Percentiles rank a stretch among this genome's conserved stretches.
These are phyloP conservation scores for Lycophotia porphyrea DNA, from an alignment of 2,888 invertebrate species.

Conservation along the genomic window DNA sequence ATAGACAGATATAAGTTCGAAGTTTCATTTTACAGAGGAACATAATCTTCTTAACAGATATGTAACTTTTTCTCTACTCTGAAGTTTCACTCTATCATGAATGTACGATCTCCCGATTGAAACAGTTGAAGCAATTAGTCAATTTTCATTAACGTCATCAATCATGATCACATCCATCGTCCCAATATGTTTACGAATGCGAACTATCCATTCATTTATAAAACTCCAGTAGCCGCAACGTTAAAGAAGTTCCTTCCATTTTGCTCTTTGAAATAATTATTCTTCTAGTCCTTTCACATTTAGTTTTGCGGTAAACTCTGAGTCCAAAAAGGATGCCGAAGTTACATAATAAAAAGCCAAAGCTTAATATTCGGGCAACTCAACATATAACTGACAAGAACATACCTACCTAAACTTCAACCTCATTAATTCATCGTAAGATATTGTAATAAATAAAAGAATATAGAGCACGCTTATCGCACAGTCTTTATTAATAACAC, in stretches of 20 bases:
- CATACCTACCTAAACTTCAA: background rate
- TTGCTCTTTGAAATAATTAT: background rate
- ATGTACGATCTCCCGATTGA: background rate
- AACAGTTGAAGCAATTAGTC: background rate
- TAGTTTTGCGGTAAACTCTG: background rate
- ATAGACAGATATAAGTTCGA: conserved; percentile 25
- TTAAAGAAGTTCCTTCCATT: background rate
- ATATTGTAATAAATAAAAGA: conserved; percentile 35
- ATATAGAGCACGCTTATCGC: conserved; percentile 36
- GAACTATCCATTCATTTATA: background rate
- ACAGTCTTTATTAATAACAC: conserved; percentile 36
- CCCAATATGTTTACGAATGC: background rate
- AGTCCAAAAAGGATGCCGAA: background rate
- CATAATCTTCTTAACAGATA: too few relatives aligned
- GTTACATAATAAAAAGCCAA: background rate
- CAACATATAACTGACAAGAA: background rate
- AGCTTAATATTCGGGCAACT: background rate
- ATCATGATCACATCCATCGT: background rate
- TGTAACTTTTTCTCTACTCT: background rate
- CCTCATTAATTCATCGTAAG: conserved; percentile 20
- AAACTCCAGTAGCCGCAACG: background rate
- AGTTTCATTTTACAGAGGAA: conserved; percentile 12
- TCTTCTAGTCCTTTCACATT: too few relatives aligned
- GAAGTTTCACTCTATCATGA: background rate
- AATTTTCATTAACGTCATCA: background rate